Conservation (phyloP, 1,140 invertebrate species). For the Musca vetustissima region DNA sequence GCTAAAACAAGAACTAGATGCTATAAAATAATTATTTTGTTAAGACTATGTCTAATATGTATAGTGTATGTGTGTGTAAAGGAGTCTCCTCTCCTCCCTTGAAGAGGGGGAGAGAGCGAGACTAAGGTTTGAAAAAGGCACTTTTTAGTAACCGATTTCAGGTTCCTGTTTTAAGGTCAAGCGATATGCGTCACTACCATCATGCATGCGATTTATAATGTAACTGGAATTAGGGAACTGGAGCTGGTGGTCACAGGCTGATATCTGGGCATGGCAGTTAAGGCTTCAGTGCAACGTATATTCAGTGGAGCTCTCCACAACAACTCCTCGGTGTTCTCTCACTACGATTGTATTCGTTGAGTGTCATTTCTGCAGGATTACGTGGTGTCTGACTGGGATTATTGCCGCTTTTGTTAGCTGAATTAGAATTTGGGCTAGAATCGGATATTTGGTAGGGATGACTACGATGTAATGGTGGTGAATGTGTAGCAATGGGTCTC, state of each 20-base stretch:
- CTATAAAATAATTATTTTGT: neutral
- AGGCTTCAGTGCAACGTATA: slow-evolving; percentile 39
- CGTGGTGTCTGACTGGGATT: slow-evolving; percentile 29
- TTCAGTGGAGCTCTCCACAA: slow-evolving; percentile 45
- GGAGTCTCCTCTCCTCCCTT: neutral
- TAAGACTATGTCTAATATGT: neutral
- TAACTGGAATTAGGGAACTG: neutral
- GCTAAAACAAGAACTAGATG: neutral
- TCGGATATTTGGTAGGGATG: slow-evolving; percentile 53
- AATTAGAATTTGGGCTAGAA: neutral
- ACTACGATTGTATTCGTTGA: slow-evolving; percentile 52
- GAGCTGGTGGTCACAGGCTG: neutral
- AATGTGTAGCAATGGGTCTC: slow-evolving; percentile 24
- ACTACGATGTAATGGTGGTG: slow-evolving; percentile 35
- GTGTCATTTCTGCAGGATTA: slow-evolving; percentile 50
- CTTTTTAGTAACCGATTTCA: slow-evolving; percentile 46
- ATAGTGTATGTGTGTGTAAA: too few relatives aligned
- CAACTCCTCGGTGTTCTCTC: slow-evolving; percentile 44
- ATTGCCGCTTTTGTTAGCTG: slow-evolving; percentile 25
- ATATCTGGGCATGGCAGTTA: slow-evolving; percentile 12
- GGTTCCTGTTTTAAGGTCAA: slow-evolving; percentile 54
- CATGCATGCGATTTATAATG: slow-evolving; percentile 14
- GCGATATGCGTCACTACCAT: slow-evolving; percentile 44
- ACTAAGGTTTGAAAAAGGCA: neutral
- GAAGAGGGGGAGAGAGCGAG: neutral